A percentile compares a stretch with the other conserved stretches of the same genome.
Conservation (phyloP, 2,113 vertebrate genomes). For the Grus americana region DNA sequence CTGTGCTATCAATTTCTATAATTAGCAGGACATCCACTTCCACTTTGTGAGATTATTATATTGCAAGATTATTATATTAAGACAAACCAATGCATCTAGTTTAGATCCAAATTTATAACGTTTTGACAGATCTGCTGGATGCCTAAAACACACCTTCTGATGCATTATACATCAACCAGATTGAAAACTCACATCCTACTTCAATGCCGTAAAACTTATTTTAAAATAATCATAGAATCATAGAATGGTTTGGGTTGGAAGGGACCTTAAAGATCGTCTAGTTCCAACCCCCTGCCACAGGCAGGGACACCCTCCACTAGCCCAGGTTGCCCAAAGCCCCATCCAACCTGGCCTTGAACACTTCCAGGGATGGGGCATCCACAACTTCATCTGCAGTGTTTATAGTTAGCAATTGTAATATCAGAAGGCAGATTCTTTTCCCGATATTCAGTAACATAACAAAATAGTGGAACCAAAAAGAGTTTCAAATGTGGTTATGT, state of each 20-base stretch:
- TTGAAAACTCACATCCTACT: neutral
- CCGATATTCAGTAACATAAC: neutral
- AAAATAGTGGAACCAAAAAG: neutral
- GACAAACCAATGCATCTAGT: neutral
- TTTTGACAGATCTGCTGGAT: neutral
- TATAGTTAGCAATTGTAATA: neutral
- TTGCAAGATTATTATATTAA: neutral
- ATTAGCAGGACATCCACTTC: neutral
- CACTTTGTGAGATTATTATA: neutral
- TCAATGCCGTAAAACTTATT: neutral
- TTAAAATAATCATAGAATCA: neutral
- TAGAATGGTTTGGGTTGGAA: too few species aligned
- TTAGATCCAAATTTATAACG: neutral
- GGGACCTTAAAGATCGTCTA: too few species aligned
- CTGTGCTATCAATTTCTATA: neutral
- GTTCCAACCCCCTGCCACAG: too few species aligned
- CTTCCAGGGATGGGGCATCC: too few species aligned
- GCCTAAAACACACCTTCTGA: neutral
- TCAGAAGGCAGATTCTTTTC: neutral
- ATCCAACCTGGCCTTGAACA: too few species aligned
- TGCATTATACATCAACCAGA: neutral
- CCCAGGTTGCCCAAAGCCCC: too few species aligned
- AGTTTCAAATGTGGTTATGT: neutral
- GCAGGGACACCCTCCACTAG: too few species aligned
- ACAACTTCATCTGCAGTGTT: neutral